Conservation (phyloP, 2,888 invertebrate species). For the Gymnosoma rotundatum region DNA sequence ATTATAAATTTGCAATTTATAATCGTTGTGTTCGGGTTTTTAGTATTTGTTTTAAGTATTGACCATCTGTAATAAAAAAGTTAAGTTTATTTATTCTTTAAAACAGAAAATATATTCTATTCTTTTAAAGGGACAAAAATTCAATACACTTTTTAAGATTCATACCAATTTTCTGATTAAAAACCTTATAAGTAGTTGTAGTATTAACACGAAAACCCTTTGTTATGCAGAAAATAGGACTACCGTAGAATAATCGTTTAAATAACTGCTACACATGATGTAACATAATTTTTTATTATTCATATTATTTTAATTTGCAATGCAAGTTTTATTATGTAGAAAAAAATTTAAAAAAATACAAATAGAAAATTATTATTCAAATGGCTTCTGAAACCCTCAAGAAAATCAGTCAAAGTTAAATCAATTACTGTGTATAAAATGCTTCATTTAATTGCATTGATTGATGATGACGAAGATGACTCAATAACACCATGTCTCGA, state of each 20-base stretch:
- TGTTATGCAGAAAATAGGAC: background rate
- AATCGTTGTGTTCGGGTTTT: too few relatives aligned
- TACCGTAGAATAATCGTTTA: too few relatives aligned
- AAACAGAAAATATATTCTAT: background rate
- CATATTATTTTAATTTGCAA: too few relatives aligned
- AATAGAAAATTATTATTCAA: conserved; percentile 46
- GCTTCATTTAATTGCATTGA: conserved; percentile 71
- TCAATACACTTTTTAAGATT: too few relatives aligned
- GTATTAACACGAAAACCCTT: conserved; percentile 25
- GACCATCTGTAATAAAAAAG: conserved; percentile 8
- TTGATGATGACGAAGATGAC: conserved; percentile 61
- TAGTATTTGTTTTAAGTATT: too few relatives aligned
- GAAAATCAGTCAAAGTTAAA: conserved; percentile 62
- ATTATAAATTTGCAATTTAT: too few relatives aligned
- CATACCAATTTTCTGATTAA: too few relatives aligned
- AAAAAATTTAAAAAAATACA: conserved; percentile 9
- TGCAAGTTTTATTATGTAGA: background rate
- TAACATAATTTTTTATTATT: conserved; percentile 1
- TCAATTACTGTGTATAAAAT: conserved; percentile 68
- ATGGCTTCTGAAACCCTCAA: conserved; percentile 52
- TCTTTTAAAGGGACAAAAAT: too few relatives aligned
- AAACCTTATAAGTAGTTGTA: too few relatives aligned
- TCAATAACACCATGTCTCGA: conserved; percentile 38
- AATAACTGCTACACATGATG: conserved; percentile 27
- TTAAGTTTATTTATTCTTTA: background rate